These are phyloP conservation scores for Staurois parvus DNA, from an alignment of 2,797 vertebrate species.

Conservation along the genomic window DNA sequence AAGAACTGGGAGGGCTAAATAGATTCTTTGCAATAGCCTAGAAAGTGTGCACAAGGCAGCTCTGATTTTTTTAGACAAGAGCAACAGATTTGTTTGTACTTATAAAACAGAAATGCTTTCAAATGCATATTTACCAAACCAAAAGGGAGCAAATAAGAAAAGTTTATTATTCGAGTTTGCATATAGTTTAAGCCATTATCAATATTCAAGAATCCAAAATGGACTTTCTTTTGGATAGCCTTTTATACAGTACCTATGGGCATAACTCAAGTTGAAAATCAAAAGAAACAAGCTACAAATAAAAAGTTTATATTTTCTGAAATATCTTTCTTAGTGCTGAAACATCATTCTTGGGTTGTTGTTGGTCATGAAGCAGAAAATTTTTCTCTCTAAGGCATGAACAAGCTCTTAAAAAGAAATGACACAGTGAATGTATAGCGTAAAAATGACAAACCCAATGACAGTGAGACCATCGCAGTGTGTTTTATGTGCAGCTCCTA, in stretches of 20 bases:
- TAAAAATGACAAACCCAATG: constrained; percentile 48
- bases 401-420: constrained; percentile 41
- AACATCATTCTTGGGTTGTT: constrained; percentile 8
- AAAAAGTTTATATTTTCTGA: not conserved
- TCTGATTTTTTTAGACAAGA: too few relatives aligned
- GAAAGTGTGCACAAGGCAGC: too few relatives aligned
- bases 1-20: too few relatives aligned
- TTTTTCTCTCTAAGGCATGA: constrained; percentile 34
- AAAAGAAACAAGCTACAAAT: not conserved
- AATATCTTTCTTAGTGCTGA: not conserved
- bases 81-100: too few relatives aligned
- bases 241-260: not conserved
- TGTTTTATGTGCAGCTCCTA: constrained; percentile 22
- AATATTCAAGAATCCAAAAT: not conserved
- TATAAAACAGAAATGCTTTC: too few relatives aligned
- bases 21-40: too few relatives aligned
- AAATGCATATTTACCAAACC: too few relatives aligned
- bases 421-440: constrained; percentile 9
- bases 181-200: not conserved
- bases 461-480: constrained; percentile 32
- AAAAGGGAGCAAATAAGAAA: too few relatives aligned
- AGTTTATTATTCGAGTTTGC: too few relatives aligned
- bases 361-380: constrained; percentile 41
- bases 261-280: not conserved
- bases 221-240: not conserved